Percentiles rank a stretch among this genome's conserved stretches.
Evolutionary conservation across 2,113 vertebrate species (phyloP).

Genomic region (Ascaphus truei): DNA sequence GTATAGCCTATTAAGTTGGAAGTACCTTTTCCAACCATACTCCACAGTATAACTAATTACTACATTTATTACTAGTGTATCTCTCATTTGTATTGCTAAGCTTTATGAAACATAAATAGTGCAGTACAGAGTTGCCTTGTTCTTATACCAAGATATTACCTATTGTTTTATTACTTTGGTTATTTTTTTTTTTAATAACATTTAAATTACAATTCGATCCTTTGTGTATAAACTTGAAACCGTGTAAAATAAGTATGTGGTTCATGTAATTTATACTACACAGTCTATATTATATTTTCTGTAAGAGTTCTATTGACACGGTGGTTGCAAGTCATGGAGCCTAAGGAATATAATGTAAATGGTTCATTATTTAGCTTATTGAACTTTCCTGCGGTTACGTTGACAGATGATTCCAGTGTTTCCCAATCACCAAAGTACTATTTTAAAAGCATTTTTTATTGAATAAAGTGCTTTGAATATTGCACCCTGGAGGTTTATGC

Average conservation of each 20-base stretch:
- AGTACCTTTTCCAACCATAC: too few relatives aligned
- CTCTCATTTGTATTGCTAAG: too few relatives aligned
- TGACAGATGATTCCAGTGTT: constrained; percentile 65
- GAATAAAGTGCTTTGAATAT: constrained; percentile 69
- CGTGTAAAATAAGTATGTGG: background rate
- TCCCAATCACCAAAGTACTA: constrained; percentile 63
- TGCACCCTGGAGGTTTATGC: constrained; percentile 70
- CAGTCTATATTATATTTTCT: constrained; percentile 81
- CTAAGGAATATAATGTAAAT: constrained; percentile 69
- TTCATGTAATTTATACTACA: constrained; percentile 40
- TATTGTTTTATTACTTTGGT: too few relatives aligned
- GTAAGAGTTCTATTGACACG: constrained; percentile 67
- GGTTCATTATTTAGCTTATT: constrained; percentile 74
- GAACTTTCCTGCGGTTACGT: constrained; percentile 65
- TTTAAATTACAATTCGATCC: too few relatives aligned
- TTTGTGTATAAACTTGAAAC: background rate
- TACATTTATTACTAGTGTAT: too few relatives aligned
- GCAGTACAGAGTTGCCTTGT: too few relatives aligned
- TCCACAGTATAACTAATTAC: too few relatives aligned
- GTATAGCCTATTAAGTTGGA: too few relatives aligned
- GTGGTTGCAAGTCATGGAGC: constrained; percentile 61
- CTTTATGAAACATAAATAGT: too few relatives aligned
- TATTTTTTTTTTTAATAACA: too few relatives aligned
- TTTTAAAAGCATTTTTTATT: constrained; percentile 75
- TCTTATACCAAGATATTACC: too few relatives aligned